phyloP scores from a whole-genome alignment of 2,888 invertebrate species.

The Pammene aurita region DNA sequence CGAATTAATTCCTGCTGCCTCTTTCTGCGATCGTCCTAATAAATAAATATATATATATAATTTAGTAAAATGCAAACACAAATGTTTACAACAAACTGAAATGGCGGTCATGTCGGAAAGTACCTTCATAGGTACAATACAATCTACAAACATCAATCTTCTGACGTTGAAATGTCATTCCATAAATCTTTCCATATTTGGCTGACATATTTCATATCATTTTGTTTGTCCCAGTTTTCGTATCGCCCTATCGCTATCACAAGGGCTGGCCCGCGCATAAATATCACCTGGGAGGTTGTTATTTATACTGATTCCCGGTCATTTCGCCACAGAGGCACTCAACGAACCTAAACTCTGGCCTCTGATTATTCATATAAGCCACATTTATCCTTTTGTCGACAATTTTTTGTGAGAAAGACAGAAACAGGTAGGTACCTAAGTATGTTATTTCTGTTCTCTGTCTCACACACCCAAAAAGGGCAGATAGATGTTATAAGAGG shows the following conservation, averaged over 20 bases:
- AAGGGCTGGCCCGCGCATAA: slow-evolving; percentile 1
- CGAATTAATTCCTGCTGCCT: too few species aligned
- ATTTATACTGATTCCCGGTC: not conserved
- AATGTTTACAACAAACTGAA: not conserved
- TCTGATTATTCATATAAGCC: too few species aligned
- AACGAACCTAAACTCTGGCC: too few species aligned
- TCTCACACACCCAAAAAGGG: too few species aligned
- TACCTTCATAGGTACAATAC: slow-evolving; percentile 5
- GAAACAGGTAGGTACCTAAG: too few species aligned
- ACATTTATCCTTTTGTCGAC: too few species aligned
- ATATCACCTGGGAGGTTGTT: slow-evolving; percentile 21
- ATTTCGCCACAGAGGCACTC: too few species aligned
- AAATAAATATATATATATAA: too few species aligned
- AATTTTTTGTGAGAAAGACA: too few species aligned
- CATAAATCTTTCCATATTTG: slow-evolving; percentile 14
- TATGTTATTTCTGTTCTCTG: too few species aligned
- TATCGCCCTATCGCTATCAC: slow-evolving; percentile 1
- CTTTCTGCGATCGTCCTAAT: too few species aligned
- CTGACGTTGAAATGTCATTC: slow-evolving; percentile 18
- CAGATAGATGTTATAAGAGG: too few species aligned
- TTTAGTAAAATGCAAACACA: not conserved
- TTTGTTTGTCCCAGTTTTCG: slow-evolving; percentile 13
- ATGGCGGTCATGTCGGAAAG: slow-evolving; percentile 2
- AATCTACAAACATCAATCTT: slow-evolving; percentile 24
- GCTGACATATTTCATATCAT: slow-evolving; percentile 3